phyloP scores from a whole-genome alignment of 2,797 vertebrate genomes.

The Gymnoscopelus braueri region DNA sequence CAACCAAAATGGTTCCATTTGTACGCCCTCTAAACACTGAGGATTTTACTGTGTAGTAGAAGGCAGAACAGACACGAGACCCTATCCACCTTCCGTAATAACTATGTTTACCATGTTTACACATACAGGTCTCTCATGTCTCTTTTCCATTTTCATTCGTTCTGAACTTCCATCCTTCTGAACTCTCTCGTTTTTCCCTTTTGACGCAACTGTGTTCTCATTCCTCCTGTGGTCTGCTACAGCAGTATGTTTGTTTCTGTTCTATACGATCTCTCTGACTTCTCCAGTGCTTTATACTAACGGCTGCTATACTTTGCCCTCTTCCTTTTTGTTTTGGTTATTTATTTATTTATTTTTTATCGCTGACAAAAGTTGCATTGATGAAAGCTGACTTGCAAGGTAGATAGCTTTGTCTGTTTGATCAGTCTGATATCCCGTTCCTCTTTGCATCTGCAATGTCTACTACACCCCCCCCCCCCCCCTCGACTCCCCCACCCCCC shows the following conservation, averaged over 20 bases:
- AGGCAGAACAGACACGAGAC: background rate
- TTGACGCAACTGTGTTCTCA: slow-evolving; percentile 35
- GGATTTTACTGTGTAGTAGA: background rate
- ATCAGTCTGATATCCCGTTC: slow-evolving; percentile 84
- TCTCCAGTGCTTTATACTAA: slow-evolving; percentile 90
- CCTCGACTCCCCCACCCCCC: slow-evolving; percentile 19
- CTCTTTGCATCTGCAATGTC: slow-evolving; percentile 71
- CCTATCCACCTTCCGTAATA: slow-evolving; percentile 7
- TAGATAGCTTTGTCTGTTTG: slow-evolving; percentile 92
- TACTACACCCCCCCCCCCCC: slow-evolving; percentile 26
- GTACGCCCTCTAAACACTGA: too few relatives aligned
- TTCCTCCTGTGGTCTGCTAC: slow-evolving; percentile 56
- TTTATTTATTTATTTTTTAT: slow-evolving; percentile 77
- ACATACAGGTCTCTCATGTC: slow-evolving; percentile 1
- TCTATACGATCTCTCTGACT: slow-evolving; percentile 79
- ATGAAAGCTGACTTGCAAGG: slow-evolving; percentile 99
- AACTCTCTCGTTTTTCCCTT: slow-evolving; percentile 4
- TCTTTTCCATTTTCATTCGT: background rate
- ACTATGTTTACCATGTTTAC: slow-evolving; percentile 27
- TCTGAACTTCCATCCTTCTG: slow-evolving; percentile 34
- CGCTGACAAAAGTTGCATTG: slow-evolving; percentile 98
- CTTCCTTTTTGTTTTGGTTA: slow-evolving; percentile 80
- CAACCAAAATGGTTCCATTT: too few relatives aligned
- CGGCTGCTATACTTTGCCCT: slow-evolving; percentile 93
- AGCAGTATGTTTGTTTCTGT: slow-evolving; percentile 77